Percentiles rank a stretch among this genome's conserved stretches.
These are phyloP conservation scores for Melitaea athalia DNA, from an alignment of 2,888 invertebrate genomes.

Conservation along the genomic window DNA sequence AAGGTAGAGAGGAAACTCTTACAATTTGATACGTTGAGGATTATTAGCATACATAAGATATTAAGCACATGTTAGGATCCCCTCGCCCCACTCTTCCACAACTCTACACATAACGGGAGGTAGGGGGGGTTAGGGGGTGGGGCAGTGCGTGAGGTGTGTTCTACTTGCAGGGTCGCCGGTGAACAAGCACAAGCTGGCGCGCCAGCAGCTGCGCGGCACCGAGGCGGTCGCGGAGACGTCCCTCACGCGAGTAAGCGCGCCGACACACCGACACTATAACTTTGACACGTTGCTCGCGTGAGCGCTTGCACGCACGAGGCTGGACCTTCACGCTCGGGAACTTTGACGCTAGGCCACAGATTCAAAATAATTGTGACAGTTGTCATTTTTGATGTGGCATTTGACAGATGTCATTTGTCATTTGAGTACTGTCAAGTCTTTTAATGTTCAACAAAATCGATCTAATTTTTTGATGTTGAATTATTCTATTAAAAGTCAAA, in stretches of 20 bases:
- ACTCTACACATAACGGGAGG: not conserved
- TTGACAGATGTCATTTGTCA: not conserved
- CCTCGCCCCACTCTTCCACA: too few species aligned
- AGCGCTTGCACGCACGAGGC: slow-evolving; percentile 46
- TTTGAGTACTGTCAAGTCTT: not conserved
- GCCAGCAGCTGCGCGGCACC: slow-evolving; percentile 86
- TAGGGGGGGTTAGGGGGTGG: not conserved
- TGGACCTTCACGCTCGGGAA: slow-evolving; percentile 2
- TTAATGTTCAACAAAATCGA: too few species aligned
- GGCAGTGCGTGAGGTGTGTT: not conserved
- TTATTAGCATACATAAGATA: too few species aligned
- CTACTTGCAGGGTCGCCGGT: slow-evolving; percentile 88
- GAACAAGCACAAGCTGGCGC: slow-evolving; percentile 91
- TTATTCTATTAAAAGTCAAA: slow-evolving; percentile 10
- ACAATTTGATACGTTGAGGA: too few species aligned
- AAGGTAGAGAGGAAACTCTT: too few species aligned
- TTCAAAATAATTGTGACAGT: not conserved
- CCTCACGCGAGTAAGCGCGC: slow-evolving; percentile 88
- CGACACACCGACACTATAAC: slow-evolving; percentile 60
- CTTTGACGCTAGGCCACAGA: not conserved
- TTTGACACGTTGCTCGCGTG: slow-evolving; percentile 65
- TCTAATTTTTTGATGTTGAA: too few species aligned
- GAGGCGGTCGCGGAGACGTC: slow-evolving; percentile 89
- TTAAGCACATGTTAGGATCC: too few species aligned
- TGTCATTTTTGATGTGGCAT: not conserved